These are phyloP conservation scores for Microctenopoma lineatum DNA, from an alignment of 2,797 vertebrate species.

Conservation along the genomic window DNA sequence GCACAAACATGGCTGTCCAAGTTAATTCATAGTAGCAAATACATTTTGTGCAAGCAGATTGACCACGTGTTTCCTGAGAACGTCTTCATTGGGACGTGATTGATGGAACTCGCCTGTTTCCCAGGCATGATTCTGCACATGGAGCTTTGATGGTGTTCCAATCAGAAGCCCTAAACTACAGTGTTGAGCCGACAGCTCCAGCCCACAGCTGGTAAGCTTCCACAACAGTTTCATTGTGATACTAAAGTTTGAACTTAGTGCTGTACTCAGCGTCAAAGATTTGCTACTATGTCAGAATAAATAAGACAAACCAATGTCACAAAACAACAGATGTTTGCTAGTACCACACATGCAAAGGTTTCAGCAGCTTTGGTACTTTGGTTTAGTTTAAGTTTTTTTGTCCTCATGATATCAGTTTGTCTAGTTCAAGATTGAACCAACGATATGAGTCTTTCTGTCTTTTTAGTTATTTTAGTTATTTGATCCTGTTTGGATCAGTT, in stretches of 20 bases:
- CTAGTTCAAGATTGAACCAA: constrained; percentile 4
- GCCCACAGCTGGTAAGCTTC: constrained; percentile 44
- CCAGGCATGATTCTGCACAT: constrained; percentile 45
- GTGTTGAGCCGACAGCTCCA: constrained; percentile 46
- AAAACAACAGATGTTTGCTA: neutral
- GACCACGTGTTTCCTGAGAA: constrained; percentile 51
- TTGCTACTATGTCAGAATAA: constrained; percentile 16
- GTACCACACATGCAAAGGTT: constrained; percentile 16
- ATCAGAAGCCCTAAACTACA: constrained; percentile 48
- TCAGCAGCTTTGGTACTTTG: constrained; percentile 7
- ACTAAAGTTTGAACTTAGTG: constrained; percentile 32
- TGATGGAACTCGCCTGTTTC: constrained; percentile 45
- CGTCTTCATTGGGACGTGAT: constrained; percentile 61
- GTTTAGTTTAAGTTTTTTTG: constrained; percentile 18
- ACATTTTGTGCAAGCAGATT: constrained; percentile 16
- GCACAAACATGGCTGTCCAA: neutral
- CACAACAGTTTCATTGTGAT: neutral
- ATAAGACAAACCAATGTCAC: constrained; percentile 15
- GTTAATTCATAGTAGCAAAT: neutral
- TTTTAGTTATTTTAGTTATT: constrained; percentile 3
- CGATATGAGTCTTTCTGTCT: constrained; percentile 2
- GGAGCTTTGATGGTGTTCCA: constrained; percentile 58
- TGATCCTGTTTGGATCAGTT: constrained; percentile 1
- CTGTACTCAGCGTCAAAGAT: neutral
- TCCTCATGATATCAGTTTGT: constrained; percentile 21